Evolutionary conservation across 2,797 vertebrate species (phyloP), one percentile per base, ranked within the genome.

Genomic region (Betta splendens): DNA sequence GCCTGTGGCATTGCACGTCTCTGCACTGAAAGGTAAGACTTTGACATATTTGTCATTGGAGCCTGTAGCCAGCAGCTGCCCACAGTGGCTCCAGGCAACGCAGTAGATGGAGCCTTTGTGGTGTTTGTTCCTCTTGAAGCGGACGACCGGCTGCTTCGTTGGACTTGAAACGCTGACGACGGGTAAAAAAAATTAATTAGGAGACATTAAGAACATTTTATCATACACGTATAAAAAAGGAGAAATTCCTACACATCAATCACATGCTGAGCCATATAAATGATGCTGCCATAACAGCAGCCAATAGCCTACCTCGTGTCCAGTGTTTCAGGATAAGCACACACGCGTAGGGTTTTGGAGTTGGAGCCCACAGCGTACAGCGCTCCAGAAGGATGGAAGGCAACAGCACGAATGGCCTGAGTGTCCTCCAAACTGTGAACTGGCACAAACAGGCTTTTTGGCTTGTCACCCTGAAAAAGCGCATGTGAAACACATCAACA

Each of bases 71-170:
- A 99, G 84, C 62, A 99, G 92, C 80, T 97, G 95, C 13, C 98
- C 98, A 68, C 97, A 98, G 68, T 94, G 95, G 80, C 97, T 99
- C 98, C 98, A 99, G 39, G 97, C 97, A 78, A 97, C 97, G 22
- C 98, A 99, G 85, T 99, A 99, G 86, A 99, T 99, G 5, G 97
- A 99, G 64, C 98, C 98, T 90, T 98, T 99, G 84, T 99, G 98
- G 85, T 99, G 98, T 58, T 99, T 99, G 87, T 98, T 99, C 77
- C 97, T 95, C 76, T 98, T 97, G 86, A 99, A 99, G 75, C 94
- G 94, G 55, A 99, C 92, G 2, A 91, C 90, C 3, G 98, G 96
- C 67, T 94, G 95, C 57, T 93, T 94, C 31, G 80, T 77, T 66
- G 87, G 78, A 63, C 84, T 90, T 31, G 91, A 89, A 60, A 77